phyloP scores from a whole-genome alignment of 1,140 invertebrate genomes.

The Trinorchestia longiramus region DNA sequence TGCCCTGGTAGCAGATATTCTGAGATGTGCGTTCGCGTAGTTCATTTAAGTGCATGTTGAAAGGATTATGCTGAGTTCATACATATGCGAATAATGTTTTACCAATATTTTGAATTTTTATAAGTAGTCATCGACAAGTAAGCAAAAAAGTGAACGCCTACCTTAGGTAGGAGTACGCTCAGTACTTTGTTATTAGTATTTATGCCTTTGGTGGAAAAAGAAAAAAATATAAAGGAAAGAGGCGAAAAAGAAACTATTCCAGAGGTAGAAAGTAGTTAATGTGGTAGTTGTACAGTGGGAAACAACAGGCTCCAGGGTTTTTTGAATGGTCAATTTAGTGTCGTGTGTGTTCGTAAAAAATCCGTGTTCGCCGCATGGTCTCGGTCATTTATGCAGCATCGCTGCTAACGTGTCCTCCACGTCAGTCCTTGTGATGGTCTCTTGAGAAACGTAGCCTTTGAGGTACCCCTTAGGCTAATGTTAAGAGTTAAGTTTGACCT shows the following conservation, averaged over 20 bases:
- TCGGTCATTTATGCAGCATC: neutral
- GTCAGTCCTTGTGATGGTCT: neutral
- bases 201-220: neutral
- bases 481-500: slow-evolving; percentile 46
- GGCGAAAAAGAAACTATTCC: neutral
- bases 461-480: slow-evolving; percentile 3
- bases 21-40: neutral
- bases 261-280: slow-evolving; percentile 17
- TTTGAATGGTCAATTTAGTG: neutral
- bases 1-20: neutral
- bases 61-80: neutral
- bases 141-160: neutral
- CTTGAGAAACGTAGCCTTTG: slow-evolving; percentile 7
- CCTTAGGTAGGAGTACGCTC: neutral
- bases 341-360: neutral
- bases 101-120: neutral
- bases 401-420: neutral
- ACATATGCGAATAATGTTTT: too few species aligned
- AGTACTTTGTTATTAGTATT: neutral
- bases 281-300: neutral
- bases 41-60: neutral
- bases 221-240: neutral
- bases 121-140: neutral
- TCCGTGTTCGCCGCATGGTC: neutral
- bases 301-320: neutral